Conservation (phyloP, 2,797 vertebrate species). For the Sebastes miniatus region DNA sequence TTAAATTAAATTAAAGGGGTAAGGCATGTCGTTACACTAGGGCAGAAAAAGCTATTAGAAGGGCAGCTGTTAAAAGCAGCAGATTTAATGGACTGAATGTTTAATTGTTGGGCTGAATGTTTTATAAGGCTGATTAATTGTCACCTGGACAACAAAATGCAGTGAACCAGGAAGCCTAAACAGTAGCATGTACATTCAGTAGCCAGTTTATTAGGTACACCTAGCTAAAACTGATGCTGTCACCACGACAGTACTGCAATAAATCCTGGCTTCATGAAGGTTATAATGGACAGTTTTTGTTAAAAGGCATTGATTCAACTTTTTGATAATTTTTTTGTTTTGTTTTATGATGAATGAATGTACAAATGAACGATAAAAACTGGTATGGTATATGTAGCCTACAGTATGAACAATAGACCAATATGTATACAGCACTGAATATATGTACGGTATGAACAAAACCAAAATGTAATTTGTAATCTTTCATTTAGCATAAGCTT, state of each 20-base stretch:
- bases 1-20: not conserved
- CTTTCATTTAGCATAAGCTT: no score
- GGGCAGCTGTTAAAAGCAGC: not conserved
- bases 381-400: no score
- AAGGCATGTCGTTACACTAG: not conserved
- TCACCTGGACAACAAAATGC: no score
- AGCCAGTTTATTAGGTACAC: not conserved
- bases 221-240: not conserved
- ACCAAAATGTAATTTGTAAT: no score
- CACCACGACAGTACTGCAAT: not conserved
- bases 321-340: fast-evolving
- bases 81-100: not conserved
- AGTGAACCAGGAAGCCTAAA: not conserved
- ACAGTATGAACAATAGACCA: no score
- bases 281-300: not conserved
- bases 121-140: no score
- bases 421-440: no score
- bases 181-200: not conserved
- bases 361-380: no score
- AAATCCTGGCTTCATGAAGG: not conserved
- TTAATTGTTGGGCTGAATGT: no score
- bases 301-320: no score
- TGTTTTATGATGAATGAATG: no score
- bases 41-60: not conserved
- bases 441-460: no score